Evolutionary conservation across 2,113 vertebrate genomes (phyloP), one percentile per base, ranked within the genome.

Genomic region (Polypterus bichir): DNA sequence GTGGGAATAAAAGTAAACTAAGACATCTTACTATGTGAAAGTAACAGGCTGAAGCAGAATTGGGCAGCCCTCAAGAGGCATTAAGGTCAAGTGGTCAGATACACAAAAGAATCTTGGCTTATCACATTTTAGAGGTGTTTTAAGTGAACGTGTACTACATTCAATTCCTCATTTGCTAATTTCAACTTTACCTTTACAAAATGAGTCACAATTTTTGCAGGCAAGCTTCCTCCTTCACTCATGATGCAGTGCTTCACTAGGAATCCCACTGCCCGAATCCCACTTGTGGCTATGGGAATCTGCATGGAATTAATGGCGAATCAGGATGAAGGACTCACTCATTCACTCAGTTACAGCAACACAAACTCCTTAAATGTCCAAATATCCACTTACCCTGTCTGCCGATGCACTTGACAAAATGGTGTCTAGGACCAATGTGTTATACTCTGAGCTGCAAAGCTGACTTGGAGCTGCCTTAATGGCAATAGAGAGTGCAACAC

Each of bases 201-300:
- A 51, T 94, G 90, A 62, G 82, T 89, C 73, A 91, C 82, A 65
- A 93, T 82, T 60, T 83, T 93, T 59, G 91, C 78, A 0, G 91
- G 87, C 55, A 94, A 64, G 49, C 64, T 77, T 55, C 75, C 73
- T 70, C 75, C 87, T 55, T 68, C 81, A 0, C 73, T 76, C 67
- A 84, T 81, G 7, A 96, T 87, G 69, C 94, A 86, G 69, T 99
- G 77, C 65, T 88, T 92, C 91, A 94, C 88, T 48, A 97, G 86
- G 74, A 82, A 99, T 57, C 96, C 96, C 90, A 97, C 88, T 27
- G 82, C 94, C 73, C 92, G 79, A 77, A 99, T 87, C 46, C 95
- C 96, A 49, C 95, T 97, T 60, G 91, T 85, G 0, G 95, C 92
- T 6, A 99, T 97, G 49, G 93, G 94, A 66, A 98, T 94, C 95